Conservation (phyloP, 2,888 invertebrate species). For the Falcaria lacertinaria region DNA sequence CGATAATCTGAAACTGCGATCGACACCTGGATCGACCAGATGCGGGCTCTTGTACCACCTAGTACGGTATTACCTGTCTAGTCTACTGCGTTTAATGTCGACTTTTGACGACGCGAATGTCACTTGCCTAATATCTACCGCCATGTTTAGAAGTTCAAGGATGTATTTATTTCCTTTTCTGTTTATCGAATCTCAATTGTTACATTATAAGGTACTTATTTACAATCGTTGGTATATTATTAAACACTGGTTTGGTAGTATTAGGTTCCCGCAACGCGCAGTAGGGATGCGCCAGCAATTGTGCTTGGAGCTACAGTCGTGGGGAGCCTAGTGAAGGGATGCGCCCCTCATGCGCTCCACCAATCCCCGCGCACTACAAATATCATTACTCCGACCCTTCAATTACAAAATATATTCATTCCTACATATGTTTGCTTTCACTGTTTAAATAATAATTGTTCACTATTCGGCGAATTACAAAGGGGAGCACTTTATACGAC, state of each 20-base stretch:
- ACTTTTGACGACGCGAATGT: conserved; percentile 20
- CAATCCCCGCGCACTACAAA: conserved; percentile 55
- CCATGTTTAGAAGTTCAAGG: conserved; percentile 33
- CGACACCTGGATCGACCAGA: conserved; percentile 67
- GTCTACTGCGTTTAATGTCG: conserved; percentile 30
- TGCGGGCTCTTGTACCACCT: conserved; percentile 60
- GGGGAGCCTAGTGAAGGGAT: conserved; percentile 49
- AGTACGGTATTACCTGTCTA: too few species aligned
- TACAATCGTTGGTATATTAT: neutral
- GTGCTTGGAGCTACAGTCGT: conserved; percentile 22
- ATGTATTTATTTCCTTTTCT: conserved; percentile 22
- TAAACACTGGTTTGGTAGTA: conserved; percentile 35
- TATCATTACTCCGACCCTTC: conserved; percentile 57
- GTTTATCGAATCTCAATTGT: conserved; percentile 8
- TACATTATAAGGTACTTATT: neutral
- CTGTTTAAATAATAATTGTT: conserved; percentile 69
- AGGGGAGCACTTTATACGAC: conserved; percentile 42
- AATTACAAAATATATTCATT: conserved; percentile 40
- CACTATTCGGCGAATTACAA: conserved; percentile 53
- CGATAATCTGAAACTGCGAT: conserved; percentile 59
- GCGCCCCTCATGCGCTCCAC: conserved; percentile 51
- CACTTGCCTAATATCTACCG: neutral
- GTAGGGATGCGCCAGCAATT: conserved; percentile 35
- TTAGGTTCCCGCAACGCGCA: conserved; percentile 59
- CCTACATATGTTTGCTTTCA: conserved; percentile 75